Evolutionary conservation across 1,140 invertebrate genomes (phyloP).

Genomic region (Cyphomyrmex costatus): DNA sequence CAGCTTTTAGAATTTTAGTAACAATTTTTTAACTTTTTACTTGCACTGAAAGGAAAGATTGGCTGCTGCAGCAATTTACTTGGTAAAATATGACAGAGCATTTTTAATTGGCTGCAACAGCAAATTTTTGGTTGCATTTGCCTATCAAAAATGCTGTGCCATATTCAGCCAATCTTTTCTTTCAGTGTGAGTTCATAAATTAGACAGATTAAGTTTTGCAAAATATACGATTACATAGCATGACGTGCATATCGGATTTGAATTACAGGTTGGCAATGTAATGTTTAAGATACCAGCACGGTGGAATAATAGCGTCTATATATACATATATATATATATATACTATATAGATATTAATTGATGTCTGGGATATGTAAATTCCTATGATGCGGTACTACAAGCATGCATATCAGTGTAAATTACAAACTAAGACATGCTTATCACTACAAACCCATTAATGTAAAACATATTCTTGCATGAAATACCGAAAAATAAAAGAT

Average conservation of each 20-base stretch:
- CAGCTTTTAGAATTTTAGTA: background rate
- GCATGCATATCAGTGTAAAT: constrained; percentile 61
- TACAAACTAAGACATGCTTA: constrained; percentile 47
- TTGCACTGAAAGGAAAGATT: too few relatives aligned
- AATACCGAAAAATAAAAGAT: constrained; percentile 5
- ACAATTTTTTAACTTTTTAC: background rate
- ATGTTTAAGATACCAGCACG: constrained; percentile 28
- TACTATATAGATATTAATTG: constrained; percentile 53
- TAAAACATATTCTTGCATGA: constrained; percentile 22
- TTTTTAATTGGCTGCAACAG: too few relatives aligned
- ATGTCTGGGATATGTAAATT: constrained; percentile 62
- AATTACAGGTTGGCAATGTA: constrained; percentile 40
- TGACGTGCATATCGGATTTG: constrained; percentile 20
- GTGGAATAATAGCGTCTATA: background rate
- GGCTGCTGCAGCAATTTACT: too few relatives aligned
- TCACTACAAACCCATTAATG: constrained; percentile 39
- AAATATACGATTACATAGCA: background rate
- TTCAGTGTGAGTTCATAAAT: background rate
- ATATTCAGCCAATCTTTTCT: too few relatives aligned
- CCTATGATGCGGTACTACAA: constrained; percentile 37
- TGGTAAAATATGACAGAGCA: too few relatives aligned
- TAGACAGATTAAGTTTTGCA: background rate
- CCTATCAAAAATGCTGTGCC: too few relatives aligned
- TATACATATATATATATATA: background rate
- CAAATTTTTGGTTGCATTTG: too few relatives aligned